These are phyloP conservation scores for Leptodirus hochenwartii DNA, from an alignment of 2,888 invertebrate genomes.

Conservation along the genomic window DNA sequence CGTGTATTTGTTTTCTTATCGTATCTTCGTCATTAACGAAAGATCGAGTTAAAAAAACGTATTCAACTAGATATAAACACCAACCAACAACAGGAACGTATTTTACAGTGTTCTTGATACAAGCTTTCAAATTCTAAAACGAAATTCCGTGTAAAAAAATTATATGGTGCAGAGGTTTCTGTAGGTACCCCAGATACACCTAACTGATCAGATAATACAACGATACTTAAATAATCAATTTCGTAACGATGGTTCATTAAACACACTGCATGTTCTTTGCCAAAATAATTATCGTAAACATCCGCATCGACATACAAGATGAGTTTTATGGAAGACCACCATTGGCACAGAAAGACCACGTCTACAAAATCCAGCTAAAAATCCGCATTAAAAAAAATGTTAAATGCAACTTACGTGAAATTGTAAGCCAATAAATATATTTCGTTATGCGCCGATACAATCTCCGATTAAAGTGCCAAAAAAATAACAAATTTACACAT, in stretches of 20 bases:
- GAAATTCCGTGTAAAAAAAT: too few species aligned
- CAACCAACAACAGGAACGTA: slow-evolving; percentile 88
- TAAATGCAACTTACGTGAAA: too few species aligned
- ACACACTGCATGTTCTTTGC: slow-evolving; percentile 76
- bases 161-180: too few species aligned
- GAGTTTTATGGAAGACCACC: slow-evolving; percentile 73
- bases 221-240: slow-evolving; percentile 89
- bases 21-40: slow-evolving; percentile 80
- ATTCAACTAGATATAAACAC: slow-evolving; percentile 93
- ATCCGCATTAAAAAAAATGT: too few species aligned
- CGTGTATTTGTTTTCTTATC: slow-evolving; percentile 60
- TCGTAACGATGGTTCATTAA: slow-evolving; percentile 93
- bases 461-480: too few species aligned
- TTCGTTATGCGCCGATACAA: too few species aligned
- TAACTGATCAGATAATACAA: slow-evolving; percentile 73
- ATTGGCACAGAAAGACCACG: slow-evolving; percentile 79
- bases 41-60: slow-evolving; percentile 81
- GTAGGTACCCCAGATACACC: slow-evolving; percentile 68
- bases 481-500: too few species aligned
- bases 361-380: too few species aligned
- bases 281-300: slow-evolving; percentile 58
- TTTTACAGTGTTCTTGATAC: slow-evolving; percentile 80
- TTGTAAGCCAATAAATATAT: too few species aligned
- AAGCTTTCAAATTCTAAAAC: too few species aligned
- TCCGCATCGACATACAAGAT: slow-evolving; percentile 60